A percentile compares a stretch with the other conserved stretches of the same genome.
These are phyloP conservation scores for Pipistrellus nathusii DNA, from an alignment of 2,797 vertebrate genomes.

Conservation along the genomic window DNA sequence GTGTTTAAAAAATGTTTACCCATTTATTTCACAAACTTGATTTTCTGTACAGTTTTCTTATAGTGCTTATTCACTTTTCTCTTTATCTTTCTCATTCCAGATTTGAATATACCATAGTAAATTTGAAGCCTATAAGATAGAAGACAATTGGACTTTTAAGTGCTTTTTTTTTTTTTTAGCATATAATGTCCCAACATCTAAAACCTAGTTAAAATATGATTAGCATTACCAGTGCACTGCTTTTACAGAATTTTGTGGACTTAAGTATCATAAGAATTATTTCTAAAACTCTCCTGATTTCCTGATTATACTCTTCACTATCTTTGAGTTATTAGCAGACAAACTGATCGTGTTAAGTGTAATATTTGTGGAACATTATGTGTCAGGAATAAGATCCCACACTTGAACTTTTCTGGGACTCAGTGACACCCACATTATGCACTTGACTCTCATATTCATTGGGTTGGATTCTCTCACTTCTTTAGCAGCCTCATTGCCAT, in stretches of 20 bases:
- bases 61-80: background rate
- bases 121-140: background rate
- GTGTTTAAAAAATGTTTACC: background rate
- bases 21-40: background rate
- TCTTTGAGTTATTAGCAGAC: slow-evolving; percentile 43
- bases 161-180: background rate
- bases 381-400: slow-evolving; percentile 2
- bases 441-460: background rate
- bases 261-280: slow-evolving; percentile 21
- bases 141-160: background rate
- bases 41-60: background rate
- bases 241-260: background rate
- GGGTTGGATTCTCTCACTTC: background rate
- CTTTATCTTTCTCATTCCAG: background rate
- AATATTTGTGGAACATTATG: background rate
- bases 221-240: background rate
- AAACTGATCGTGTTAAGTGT: background rate
- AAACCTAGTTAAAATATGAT: background rate
- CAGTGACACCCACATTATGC: background rate
- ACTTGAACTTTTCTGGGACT: background rate
- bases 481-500: slow-evolving; percentile 3
- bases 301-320: background rate
- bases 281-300: slow-evolving; percentile 39
- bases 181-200: background rate
- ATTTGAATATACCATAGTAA: slow-evolving; percentile 20